These are phyloP conservation scores for Phortica variegata DNA, from an alignment of 1,140 invertebrate species.

Conservation along the genomic window DNA sequence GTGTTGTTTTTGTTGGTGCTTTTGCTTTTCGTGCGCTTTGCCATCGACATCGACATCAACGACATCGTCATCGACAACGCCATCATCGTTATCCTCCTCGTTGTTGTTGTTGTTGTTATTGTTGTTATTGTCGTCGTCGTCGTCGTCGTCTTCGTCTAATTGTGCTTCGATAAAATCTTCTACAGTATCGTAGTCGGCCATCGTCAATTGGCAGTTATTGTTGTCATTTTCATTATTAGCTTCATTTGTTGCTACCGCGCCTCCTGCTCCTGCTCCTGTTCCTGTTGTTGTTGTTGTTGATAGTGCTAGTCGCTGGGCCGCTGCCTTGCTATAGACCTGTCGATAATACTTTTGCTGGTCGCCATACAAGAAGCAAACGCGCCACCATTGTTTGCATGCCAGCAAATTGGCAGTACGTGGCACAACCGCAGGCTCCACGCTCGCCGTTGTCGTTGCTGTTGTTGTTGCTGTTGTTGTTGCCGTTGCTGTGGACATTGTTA, in stretches of 20 bases:
- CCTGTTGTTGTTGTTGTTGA: slow-evolving; percentile 20
- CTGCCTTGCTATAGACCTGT: slow-evolving; percentile 71
- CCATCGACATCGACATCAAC: slow-evolving; percentile 24
- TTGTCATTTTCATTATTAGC: slow-evolving; percentile 40
- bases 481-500: slow-evolving; percentile 15
- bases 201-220: slow-evolving; percentile 28
- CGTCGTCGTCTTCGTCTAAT: slow-evolving; percentile 52
- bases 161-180: slow-evolving; percentile 53
- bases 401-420: slow-evolving; percentile 67
- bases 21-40: slow-evolving; percentile 1
- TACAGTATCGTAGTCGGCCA: slow-evolving; percentile 41
- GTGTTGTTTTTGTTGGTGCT: background rate
- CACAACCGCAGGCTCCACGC: slow-evolving; percentile 49
- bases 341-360: slow-evolving; percentile 82
- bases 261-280: slow-evolving; percentile 10
- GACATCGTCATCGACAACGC: slow-evolving; percentile 32
- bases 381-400: slow-evolving; percentile 85
- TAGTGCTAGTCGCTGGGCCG: slow-evolving; percentile 58
- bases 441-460: slow-evolving; percentile 30
- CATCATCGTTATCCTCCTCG: slow-evolving; percentile 15
- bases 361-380: slow-evolving; percentile 82
- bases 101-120: slow-evolving; percentile 10
- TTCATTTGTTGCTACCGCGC: slow-evolving; percentile 25
- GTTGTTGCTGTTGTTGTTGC: slow-evolving; percentile 9
- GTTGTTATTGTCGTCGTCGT: slow-evolving; percentile 23